These are phyloP conservation scores for Lepus townsendii DNA, from an alignment of 2,797 vertebrate genomes.

Conservation along the genomic window DNA sequence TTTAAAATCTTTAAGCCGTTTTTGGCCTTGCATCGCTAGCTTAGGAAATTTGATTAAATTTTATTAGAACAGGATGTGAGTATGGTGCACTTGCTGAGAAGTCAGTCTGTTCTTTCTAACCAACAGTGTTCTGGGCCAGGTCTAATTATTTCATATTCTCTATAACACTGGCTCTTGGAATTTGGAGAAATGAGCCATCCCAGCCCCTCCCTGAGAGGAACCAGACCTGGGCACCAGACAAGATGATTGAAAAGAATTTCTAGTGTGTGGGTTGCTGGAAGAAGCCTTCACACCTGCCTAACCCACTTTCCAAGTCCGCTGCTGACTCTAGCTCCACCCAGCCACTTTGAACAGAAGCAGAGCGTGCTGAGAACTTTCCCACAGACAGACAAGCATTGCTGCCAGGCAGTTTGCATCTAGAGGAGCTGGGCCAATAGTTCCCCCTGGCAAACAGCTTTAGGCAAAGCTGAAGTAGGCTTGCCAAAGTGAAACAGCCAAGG, in stretches of 20 bases:
- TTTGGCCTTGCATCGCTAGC: conserved; percentile 63
- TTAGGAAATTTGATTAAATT: conserved; percentile 72
- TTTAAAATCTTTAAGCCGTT: conserved; percentile 64
- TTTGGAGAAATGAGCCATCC: conserved; percentile 45
- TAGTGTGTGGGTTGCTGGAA: conserved; percentile 35
- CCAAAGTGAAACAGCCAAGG: neutral
- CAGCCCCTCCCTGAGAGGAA: conserved; percentile 63
- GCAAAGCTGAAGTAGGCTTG: conserved; percentile 47
- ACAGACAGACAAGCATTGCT: conserved; percentile 30
- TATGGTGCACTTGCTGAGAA: conserved; percentile 46
- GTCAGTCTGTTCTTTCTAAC: conserved; percentile 54
- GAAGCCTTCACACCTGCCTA: conserved; percentile 53
- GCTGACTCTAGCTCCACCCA: conserved; percentile 11
- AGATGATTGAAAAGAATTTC: conserved; percentile 34
- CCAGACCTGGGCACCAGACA: conserved; percentile 59
- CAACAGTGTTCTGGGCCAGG: conserved; percentile 50
- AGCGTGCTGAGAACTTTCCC: conserved; percentile 47
- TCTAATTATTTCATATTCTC: conserved; percentile 73
- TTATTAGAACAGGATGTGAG: conserved; percentile 76
- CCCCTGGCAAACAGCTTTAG: conserved; percentile 60
- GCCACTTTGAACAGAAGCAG: conserved; percentile 60
- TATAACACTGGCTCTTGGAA: conserved; percentile 49
- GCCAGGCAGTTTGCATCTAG: conserved; percentile 42
- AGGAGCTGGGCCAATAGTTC: conserved; percentile 50
- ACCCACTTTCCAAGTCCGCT: conserved; percentile 50